Evolutionary conservation across 2,888 invertebrate genomes (phyloP).

Genomic region (Tetheella fluctuosa): DNA sequence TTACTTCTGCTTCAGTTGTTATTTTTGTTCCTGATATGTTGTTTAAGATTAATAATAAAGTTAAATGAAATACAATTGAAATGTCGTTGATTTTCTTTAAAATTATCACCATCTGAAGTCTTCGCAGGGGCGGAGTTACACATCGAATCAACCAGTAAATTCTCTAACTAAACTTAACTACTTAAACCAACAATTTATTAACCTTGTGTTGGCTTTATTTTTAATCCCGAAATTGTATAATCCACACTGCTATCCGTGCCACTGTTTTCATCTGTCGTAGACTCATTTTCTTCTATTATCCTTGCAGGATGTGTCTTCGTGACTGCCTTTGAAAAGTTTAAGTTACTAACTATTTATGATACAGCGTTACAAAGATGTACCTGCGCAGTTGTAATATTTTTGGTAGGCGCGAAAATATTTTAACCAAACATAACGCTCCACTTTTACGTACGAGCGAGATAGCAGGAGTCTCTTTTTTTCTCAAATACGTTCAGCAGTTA

Average conservation of each 20-base stretch:
- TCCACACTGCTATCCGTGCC: not conserved
- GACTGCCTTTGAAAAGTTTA: conserved; percentile 43
- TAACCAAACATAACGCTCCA: no score
- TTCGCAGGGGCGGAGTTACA: no score
- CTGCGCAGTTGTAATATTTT: no score
- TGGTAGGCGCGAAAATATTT: no score
- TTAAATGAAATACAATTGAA: not conserved
- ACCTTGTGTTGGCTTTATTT: not conserved
- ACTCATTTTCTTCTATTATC: not conserved
- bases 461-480: no score
- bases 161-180: no score
- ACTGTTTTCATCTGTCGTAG: not conserved
- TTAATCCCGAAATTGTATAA: not conserved
- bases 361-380: no score
- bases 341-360: conserved; percentile 19
- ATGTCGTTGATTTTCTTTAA: not conserved
- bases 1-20: not conserved
- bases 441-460: no score
- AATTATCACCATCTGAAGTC: not conserved
- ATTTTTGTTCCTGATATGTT: not conserved
- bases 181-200: not conserved
- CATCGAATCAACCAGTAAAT: no score
- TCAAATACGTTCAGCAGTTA: no score
- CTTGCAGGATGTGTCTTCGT: conserved; percentile 17
- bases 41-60: not conserved